Evolutionary conservation across 2,888 invertebrate genomes (phyloP).

Genomic region (Drosophila nigritarsus): DNA sequence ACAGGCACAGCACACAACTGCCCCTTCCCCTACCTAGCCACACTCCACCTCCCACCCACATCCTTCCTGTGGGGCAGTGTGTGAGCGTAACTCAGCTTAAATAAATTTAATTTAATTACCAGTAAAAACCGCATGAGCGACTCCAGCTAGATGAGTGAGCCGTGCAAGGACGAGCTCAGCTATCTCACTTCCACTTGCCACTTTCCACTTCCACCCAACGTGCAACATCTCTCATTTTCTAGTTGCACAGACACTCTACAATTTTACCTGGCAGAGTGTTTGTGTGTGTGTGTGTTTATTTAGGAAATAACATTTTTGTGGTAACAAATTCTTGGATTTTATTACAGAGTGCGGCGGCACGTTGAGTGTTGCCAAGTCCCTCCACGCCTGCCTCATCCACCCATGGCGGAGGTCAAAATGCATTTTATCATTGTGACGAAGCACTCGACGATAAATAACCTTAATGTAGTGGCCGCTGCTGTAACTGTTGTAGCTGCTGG

Average conservation of each 20-base stretch:
- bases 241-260: slow-evolving; percentile 20
- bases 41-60: background rate
- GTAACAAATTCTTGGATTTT: slow-evolving; percentile 82
- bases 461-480: slow-evolving; percentile 74
- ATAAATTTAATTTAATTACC: slow-evolving; percentile 82
- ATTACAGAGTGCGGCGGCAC: slow-evolving; percentile 73
- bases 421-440: slow-evolving; percentile 75
- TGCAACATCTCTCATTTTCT: background rate
- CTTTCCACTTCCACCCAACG: background rate
- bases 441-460: slow-evolving; percentile 75
- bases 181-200: slow-evolving; percentile 22
- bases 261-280: slow-evolving; percentile 39
- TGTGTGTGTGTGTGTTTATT: slow-evolving; percentile 57
- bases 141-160: slow-evolving; percentile 65
- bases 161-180: slow-evolving; percentile 58
- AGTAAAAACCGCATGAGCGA: slow-evolving; percentile 81
- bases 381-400: slow-evolving; percentile 9
- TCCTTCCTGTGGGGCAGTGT: slow-evolving; percentile 11
- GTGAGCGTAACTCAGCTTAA: slow-evolving; percentile 75
- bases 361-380: slow-evolving; percentile 52
- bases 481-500: slow-evolving; percentile 27
- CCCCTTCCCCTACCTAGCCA: background rate
- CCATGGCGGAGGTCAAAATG: slow-evolving; percentile 66
- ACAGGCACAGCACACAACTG: slow-evolving; percentile 24
- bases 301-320: slow-evolving; percentile 80